Conservation (phyloP, 2,888 invertebrate genomes). For the Eustalomyia histrio region DNA sequence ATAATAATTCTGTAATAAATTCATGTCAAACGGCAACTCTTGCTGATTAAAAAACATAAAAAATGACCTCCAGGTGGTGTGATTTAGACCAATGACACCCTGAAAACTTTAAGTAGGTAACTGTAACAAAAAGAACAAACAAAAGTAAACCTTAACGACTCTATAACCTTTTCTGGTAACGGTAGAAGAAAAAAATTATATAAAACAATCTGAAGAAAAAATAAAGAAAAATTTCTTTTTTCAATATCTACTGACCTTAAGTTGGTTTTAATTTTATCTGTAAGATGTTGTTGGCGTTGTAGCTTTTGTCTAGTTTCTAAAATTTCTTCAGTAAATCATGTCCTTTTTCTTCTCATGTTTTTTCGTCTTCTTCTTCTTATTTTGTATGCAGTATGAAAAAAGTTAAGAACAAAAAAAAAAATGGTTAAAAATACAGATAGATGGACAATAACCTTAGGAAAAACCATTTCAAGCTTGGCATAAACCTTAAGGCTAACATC, state of each 20-base stretch:
- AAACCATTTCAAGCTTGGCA: constrained; percentile 28
- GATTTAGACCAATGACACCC: constrained; percentile 36
- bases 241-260: constrained; percentile 28
- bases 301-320: neutral
- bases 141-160: constrained; percentile 35
- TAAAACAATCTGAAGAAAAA: neutral
- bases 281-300: neutral
- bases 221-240: neutral
- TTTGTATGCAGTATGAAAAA: too few relatives aligned
- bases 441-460: neutral
- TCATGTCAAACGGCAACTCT: constrained; percentile 35
- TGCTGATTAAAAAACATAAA: constrained; percentile 27
- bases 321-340: constrained; percentile 16
- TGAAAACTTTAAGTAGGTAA: constrained; percentile 6
- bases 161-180: constrained; percentile 23
- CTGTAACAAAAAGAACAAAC: neutral
- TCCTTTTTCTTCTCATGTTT: neutral
- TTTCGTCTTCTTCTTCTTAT: neutral
- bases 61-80: constrained; percentile 50
- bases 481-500: constrained; percentile 35
- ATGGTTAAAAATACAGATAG: neutral
- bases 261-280: constrained; percentile 13
- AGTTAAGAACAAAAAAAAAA: neutral
- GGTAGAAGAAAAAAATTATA: neutral
- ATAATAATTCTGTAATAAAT: constrained; percentile 49